Evolutionary conservation across 1,140 invertebrate species (phyloP), one percentile per base, ranked within the genome.

Genomic region (Eupristina koningsbergeri): DNA sequence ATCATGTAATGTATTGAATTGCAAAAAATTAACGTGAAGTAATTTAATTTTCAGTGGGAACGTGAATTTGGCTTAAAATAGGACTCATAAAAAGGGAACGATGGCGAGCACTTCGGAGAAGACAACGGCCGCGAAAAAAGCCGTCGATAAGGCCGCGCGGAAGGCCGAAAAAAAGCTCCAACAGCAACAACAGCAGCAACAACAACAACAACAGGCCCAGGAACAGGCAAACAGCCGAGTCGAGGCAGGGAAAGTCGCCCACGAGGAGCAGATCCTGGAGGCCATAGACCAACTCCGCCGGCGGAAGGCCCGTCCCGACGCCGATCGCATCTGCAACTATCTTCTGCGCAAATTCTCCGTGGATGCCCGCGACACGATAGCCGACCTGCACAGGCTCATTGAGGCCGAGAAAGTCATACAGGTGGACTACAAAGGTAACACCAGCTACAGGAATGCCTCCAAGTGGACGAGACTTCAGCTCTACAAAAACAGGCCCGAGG

Each of bases 341-440:
- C 93, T 97, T 86, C 93, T 96, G 85, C 94, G 96, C 84, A 95
- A 95, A 88, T 95, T 95, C 88, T 94, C 95, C 86, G 93, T 96
- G n/a, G 93, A 94, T 87, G 94, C 94, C 13, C 93, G 93, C 73
- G 96, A 96, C 78, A 96, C 96, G 17, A 95, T 95, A 88, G 93
- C 94, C 41, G 95, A 96, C 90, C 91, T 97, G 2, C 95, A 96
- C 89, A 93, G 94, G 89, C 94, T 97, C 86, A 95, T 97, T 6
- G 95, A 96, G 87, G 94, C 94, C 64, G 95, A 95, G 89, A 94
- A 95, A 85, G 95, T 97, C 22, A 94, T 96, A 80, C 96, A 96
- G 93, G 96, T 97, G 9, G 96, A 97, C 87, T 97, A 97, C 91
- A 97, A 97, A 92, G 96, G 96, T 85, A 96, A 94, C 91, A 96